phyloP scores from a whole-genome alignment of 2,797 vertebrate genomes.

The Cossypha niveicapilla region DNA sequence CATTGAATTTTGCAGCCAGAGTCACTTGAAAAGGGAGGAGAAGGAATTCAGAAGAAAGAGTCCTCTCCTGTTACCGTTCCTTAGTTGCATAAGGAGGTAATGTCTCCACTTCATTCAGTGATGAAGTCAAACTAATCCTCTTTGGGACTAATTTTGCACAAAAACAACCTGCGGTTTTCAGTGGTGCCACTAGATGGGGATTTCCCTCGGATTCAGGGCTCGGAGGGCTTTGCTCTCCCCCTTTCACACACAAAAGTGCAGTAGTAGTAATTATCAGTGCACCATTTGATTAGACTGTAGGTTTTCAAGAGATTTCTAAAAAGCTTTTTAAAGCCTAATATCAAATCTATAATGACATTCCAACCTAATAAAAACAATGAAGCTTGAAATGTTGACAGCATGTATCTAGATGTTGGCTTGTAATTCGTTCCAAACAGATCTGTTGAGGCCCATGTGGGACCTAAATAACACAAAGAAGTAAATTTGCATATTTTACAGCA shows the following conservation, averaged over 20 bases:
- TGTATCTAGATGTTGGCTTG: slow-evolving; percentile 58
- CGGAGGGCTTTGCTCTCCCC: slow-evolving; percentile 7
- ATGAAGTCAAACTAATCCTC: slow-evolving; percentile 74
- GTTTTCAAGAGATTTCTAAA: slow-evolving; percentile 38
- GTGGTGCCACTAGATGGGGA: slow-evolving; percentile 73
- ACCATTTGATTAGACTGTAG: slow-evolving; percentile 64
- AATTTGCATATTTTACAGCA: slow-evolving; percentile 72
- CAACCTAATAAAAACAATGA: slow-evolving; percentile 61
- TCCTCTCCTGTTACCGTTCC: slow-evolving; percentile 43
- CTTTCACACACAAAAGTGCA: slow-evolving; percentile 3
- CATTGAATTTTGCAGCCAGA: background rate
- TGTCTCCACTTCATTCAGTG: slow-evolving; percentile 64
- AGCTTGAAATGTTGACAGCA: slow-evolving; percentile 66
- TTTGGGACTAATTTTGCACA: slow-evolving; percentile 69
- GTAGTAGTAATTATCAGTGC: slow-evolving; percentile 63
- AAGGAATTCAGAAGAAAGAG: slow-evolving; percentile 10
- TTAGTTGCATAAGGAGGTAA: slow-evolving; percentile 59
- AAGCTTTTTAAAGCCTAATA: slow-evolving; percentile 54
- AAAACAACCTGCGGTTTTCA: slow-evolving; percentile 77
- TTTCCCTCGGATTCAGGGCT: slow-evolving; percentile 58
- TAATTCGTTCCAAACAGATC: slow-evolving; percentile 62
- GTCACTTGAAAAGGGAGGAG: background rate
- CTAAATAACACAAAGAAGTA: slow-evolving; percentile 65
- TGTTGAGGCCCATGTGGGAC: slow-evolving; percentile 57
- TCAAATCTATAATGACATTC: slow-evolving; percentile 51